Conservation (phyloP, 2,113 vertebrate species). For the Pica pica region DNA sequence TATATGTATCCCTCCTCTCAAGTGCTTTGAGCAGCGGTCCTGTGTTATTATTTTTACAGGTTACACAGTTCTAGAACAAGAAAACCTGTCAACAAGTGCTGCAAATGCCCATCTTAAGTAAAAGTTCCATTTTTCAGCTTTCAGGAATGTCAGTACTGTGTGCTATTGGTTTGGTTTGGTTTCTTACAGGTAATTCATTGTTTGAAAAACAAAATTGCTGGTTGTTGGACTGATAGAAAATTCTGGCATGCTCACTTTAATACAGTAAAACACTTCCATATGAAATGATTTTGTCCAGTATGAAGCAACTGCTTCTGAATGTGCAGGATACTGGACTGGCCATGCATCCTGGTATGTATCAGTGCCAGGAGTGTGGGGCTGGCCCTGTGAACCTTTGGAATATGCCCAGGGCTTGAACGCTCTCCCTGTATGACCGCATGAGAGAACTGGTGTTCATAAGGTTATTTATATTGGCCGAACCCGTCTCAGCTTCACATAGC, state of each 20-base stretch:
- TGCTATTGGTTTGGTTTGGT: background rate
- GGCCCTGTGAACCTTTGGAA: background rate
- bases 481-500: background rate
- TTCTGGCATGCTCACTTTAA: background rate
- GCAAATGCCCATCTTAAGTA: background rate
- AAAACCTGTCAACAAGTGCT: background rate
- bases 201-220: background rate
- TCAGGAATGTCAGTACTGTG: background rate
- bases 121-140: background rate
- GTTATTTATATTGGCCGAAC: background rate
- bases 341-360: background rate
- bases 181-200: background rate
- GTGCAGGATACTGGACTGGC: background rate
- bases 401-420: rapidly evolving
- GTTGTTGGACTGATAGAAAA: background rate
- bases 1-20: background rate
- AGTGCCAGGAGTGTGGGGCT: background rate
- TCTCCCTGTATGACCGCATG: background rate
- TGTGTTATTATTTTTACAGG: background rate
- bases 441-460: background rate
- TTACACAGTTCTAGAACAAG: background rate
- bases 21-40: background rate
- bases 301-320: background rate
- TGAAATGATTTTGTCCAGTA: background rate
- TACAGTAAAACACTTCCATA: background rate